These are phyloP conservation scores for Brachirus orientalis DNA, from an alignment of 2,113 vertebrate genomes.

Conservation along the genomic window DNA sequence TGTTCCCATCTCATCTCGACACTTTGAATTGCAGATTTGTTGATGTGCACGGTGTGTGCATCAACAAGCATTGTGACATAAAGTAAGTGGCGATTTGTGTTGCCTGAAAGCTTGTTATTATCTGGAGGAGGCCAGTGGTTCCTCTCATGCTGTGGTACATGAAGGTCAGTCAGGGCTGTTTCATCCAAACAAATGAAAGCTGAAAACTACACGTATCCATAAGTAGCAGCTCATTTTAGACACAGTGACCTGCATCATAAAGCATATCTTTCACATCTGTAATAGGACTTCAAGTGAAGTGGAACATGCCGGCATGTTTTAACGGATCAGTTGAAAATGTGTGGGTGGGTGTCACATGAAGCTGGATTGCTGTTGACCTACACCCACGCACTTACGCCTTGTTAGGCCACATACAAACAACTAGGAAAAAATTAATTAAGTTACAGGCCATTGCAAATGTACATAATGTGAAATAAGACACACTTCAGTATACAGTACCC, in stretches of 20 bases:
- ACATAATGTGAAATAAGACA: too few relatives aligned
- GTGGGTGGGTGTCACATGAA: neutral
- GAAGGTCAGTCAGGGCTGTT: neutral
- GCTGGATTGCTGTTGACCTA: neutral
- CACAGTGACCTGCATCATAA: neutral
- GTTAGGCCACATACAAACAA: neutral
- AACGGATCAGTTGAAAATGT: neutral
- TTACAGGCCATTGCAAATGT: too few relatives aligned
- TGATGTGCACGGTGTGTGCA: neutral
- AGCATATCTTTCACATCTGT: too few relatives aligned
- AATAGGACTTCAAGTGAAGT: neutral
- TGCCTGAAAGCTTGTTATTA: neutral
- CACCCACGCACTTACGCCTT: neutral
- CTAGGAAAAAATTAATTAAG: too few relatives aligned
- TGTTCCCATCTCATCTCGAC: conserved; percentile 13
- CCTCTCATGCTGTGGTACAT: neutral
- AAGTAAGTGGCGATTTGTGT: neutral
- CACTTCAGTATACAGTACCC: too few relatives aligned
- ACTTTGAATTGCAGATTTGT: conserved; percentile 21
- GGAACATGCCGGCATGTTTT: neutral
- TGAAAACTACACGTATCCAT: neutral
- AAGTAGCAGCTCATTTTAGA: neutral
- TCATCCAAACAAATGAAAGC: neutral
- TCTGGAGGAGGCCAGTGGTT: neutral
- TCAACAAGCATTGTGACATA: neutral